Evolutionary conservation across 1,140 invertebrate species (phyloP), one percentile per base, ranked within the genome.

Genomic region (Maconellicoccus hirsutus): DNA sequence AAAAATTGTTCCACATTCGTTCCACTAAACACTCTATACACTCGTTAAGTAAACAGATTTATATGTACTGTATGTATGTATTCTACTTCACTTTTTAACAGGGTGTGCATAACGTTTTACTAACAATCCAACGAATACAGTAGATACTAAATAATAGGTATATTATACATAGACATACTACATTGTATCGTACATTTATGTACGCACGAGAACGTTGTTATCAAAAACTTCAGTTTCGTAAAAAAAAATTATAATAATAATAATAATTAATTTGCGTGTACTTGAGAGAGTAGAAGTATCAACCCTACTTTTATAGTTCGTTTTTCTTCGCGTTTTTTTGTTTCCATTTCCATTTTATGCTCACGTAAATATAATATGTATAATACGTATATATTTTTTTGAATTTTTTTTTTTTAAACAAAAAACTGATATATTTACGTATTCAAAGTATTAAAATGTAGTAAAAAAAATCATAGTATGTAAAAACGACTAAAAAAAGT

Each of bases 391-490:
- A 33, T 12, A 52, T 52, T 52, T 16, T 52, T 52, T 52, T 52
- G 12, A 16, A 3, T 52, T 52, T 52, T 52, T 52, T 52, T 16
- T 52, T 52, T 52, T 52, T 52, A 19, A 8, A 52, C 6, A 6
- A 66, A 66, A 66, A 66, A 66, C 61, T 26, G 25, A 66, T 66
- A 66, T 66, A 66, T 25, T 66, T 66, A 66, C 61, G 61, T 66
- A 66, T 66, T 66, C 25, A 66, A 66, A 66, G 25, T 66, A 66
- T 23, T 66, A 66, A 66, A 66, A 66, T 66, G 21, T 66, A 66
- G 61, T 66, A 66, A 66, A 66, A 66, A 66, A 66, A 25, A 25
- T 23, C 3, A 33, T 6, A 33, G 12, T 3, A 16, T 26, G 61
- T 66, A 66, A 66, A 66, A 66, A 66, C 25, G 21, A 66, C 61